These are phyloP conservation scores for Microctonus hyperodae DNA, from an alignment of 2,888 invertebrate species.

Conservation along the genomic window DNA sequence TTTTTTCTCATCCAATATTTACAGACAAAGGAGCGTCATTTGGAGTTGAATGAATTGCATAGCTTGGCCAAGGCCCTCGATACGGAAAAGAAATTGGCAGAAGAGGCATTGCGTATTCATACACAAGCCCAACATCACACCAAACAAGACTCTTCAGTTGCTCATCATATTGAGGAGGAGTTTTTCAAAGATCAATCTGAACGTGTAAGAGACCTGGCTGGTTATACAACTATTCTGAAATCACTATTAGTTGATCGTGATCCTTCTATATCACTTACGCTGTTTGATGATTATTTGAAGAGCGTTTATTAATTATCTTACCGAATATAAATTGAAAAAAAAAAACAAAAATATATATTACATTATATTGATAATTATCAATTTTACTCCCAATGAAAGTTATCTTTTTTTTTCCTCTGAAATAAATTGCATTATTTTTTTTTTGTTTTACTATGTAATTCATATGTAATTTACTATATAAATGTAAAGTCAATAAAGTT, in stretches of 20 bases:
- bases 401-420: neutral
- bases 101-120: slow-evolving; percentile 74
- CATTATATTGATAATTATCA: slow-evolving; percentile 6
- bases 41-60: slow-evolving; percentile 73
- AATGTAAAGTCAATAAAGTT: neutral
- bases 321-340: too few relatives aligned
- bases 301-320: slow-evolving; percentile 46
- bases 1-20: slow-evolving; percentile 25
- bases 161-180: slow-evolving; percentile 80
- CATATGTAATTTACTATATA: neutral
- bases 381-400: neutral
- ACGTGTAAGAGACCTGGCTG: slow-evolving; percentile 74
- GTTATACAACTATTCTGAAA: slow-evolving; percentile 77
- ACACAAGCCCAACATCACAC: slow-evolving; percentile 73
- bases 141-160: slow-evolving; percentile 62
- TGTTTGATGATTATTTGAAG: slow-evolving; percentile 75
- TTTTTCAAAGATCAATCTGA: slow-evolving; percentile 75
- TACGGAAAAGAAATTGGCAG: slow-evolving; percentile 75
- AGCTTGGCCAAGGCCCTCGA: slow-evolving; percentile 79
- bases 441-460: neutral
- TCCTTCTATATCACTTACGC: slow-evolving; percentile 72
- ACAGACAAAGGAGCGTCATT: slow-evolving; percentile 51
- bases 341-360: too few relatives aligned
- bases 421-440: neutral
- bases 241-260: slow-evolving; percentile 70